A percentile compares a stretch with the other conserved stretches of the same genome.
Evolutionary conservation across 2,888 invertebrate genomes (phyloP).

Genomic region (Lepidonotus clava): DNA sequence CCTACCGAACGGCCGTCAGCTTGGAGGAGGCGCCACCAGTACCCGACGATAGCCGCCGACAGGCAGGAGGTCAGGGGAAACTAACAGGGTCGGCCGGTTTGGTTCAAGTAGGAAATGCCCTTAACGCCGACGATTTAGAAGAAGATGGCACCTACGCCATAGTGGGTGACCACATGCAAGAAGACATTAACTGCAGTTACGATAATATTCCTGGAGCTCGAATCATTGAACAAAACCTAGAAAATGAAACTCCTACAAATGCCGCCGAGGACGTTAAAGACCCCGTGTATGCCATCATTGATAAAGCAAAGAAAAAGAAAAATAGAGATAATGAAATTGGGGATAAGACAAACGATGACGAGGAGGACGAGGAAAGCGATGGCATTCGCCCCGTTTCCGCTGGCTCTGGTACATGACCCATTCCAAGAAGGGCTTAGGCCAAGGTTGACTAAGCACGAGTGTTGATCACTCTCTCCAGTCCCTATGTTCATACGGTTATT

Average conservation of each 20-base stretch:
- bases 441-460: no score
- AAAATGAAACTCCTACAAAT: neutral
- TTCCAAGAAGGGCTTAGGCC: no score
- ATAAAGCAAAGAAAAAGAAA: conserved; percentile 6
- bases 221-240: neutral
- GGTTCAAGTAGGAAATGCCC: no score
- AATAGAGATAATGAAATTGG: neutral
- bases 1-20: neutral
- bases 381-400: neutral
- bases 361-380: neutral
- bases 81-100: no score
- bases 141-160: no score
- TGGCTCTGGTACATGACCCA: no score
- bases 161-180: neutral
- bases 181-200: neutral
- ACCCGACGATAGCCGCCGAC: neutral
- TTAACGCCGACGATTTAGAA: no score
- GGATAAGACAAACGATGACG: no score
- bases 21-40: no score
- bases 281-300: conserved; percentile 2
- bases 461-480: no score
- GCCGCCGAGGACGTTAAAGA: neutral
- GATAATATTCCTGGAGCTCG: neutral
- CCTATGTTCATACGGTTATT: no score
- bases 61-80: no score